Evolutionary conservation across 2,888 invertebrate species (phyloP), one percentile per base, ranked within the genome.

Genomic region (Clitarchus hookeri): DNA sequence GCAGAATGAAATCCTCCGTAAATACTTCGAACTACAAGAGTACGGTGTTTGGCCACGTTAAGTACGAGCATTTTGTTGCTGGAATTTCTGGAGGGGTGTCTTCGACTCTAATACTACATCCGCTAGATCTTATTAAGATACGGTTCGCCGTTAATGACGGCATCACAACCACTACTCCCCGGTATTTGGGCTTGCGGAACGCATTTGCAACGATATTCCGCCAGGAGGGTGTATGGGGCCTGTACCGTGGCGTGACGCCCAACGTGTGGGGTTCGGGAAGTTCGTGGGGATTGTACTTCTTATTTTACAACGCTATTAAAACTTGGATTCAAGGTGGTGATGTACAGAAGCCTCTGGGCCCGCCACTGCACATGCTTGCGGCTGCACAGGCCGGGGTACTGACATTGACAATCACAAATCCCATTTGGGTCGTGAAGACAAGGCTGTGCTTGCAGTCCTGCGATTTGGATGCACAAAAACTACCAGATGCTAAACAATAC

Each of bases 371-470:
- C 91, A 97, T 98, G 96, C 90, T 97, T 84, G 97, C 98, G 0
- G 98, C 98, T 85, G 96, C 98, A 0, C 96, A 98, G 91, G 98
- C 98, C 83, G 98, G 98, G 19, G 93, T 97, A 77, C 93, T 98
- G 6, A 98, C 98, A 0, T 93, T 99, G 86, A 91, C 97, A 84
- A 94, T 99, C 92, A 99, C 99, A 84, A 99, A 99, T 93, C 99
- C 99, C 84, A 96, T 99, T 90, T 99, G 99, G 99, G 99, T 99
- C 89, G 97, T 98, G 87, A 99, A 99, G 93, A 99, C 99, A 0
- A 94, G 99, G 86, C 94, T 99, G 88, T 99, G 99, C 91, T 94
- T 99, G 89, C 99, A 99, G 92, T 99, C 98, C 90, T 95, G 95
- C 86, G 94, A 93, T 87, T 89, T 89, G 16, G 85, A 93, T 16